Percentiles rank a stretch among this genome's conserved stretches.
Conservation (phyloP, 2,113 vertebrate species). For the Neotragus moschatus region DNA sequence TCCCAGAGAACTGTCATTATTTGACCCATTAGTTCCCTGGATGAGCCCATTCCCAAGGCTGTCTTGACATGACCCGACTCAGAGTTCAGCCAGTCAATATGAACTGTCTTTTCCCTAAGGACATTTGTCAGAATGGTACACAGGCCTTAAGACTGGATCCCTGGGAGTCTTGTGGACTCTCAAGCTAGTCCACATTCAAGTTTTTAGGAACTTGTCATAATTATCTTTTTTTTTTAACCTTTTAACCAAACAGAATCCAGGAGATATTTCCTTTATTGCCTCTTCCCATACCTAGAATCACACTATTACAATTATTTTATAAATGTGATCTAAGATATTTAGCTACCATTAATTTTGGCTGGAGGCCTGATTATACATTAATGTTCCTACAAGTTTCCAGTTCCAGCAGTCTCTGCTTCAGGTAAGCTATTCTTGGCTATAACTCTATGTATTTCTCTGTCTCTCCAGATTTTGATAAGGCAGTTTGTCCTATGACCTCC, state of each 20-base stretch:
- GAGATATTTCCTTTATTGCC: too few relatives aligned
- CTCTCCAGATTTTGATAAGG: neutral
- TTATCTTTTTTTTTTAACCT: too few relatives aligned
- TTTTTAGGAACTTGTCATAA: neutral
- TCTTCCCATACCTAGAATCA: too few relatives aligned
- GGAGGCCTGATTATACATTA: neutral
- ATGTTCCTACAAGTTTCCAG: neutral
- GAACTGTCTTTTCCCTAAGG: neutral
- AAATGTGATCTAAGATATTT: too few relatives aligned
- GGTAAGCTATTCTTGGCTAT: neutral
- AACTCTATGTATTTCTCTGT: neutral
- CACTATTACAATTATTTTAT: too few relatives aligned
- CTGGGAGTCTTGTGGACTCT: neutral
- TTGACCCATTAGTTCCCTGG: neutral
- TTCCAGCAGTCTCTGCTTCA: neutral
- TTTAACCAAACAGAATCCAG: too few relatives aligned
- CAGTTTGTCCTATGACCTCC: neutral
- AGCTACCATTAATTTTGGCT: too few relatives aligned
- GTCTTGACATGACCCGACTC: neutral
- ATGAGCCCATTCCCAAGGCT: neutral
- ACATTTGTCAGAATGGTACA: neutral
- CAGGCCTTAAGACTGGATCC: neutral
- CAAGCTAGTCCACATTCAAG: neutral
- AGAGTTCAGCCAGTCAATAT: neutral
- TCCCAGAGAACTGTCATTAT: neutral